Evolutionary conservation across 2,888 invertebrate species (phyloP), one percentile per base, ranked within the genome.

Genomic region (Choreutis nemorana): DNA sequence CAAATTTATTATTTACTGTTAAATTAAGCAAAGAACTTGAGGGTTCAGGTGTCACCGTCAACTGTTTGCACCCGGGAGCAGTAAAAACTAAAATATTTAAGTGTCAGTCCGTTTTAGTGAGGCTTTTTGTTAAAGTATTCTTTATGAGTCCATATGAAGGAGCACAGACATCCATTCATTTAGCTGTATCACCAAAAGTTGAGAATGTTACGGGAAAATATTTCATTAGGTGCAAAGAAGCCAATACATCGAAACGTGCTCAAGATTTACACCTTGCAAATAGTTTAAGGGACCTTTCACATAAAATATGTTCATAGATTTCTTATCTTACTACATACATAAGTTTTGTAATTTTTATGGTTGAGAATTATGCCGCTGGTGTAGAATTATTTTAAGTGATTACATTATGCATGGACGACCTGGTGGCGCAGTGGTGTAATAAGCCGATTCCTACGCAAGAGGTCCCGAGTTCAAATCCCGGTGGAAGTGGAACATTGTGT

Each of bases 51-150:
- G 85, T 92, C 0, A 89, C 89, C 0, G 90, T 82, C 0, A 92
- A 91, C 54, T 89, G 87, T 42, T 64, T 91, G 28, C 91, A 92
- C 66, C 92, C 93, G 0, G 93, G 93, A 11, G 82, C 88, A 61
- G 87, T 91, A 25, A 84, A 85, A 54, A 87, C 87, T 1, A 89
- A 87, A 10, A 89, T 90, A 28, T 90, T 90, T 83, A 79, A 87
- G 28, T 84, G 84, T 43, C 81, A 87, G 1, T 85, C 86, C 1
- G 72, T 75, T 32, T 81, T 87, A 1, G 42, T 86, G 38, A 73
- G 72, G 45, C 50, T 84, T 4, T 63, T 88, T 13, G 67, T 83
- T 5, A 86, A 83, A 44, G 66, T 81, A 2, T 80, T 84, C 50
- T 86, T 85, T 49, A 87, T 87, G 71, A 84, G 81, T 12, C 68